Evolutionary conservation across 2,797 vertebrate species (phyloP).

Genomic region (Rhynchotus rufescens): DNA sequence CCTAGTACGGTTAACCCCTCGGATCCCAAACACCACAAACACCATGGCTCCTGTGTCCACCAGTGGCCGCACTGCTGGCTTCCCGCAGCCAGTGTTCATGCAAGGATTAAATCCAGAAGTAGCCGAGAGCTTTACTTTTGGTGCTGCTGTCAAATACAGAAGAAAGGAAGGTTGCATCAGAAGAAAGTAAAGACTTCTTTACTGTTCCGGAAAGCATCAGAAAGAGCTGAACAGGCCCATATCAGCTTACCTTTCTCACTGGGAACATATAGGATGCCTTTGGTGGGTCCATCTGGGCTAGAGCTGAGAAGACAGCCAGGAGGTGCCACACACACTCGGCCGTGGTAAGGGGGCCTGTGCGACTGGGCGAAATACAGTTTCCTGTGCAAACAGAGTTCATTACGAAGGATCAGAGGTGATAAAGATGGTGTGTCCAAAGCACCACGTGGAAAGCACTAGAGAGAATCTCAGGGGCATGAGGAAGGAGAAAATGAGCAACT

Average conservation of each 20-base stretch:
- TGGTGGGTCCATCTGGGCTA: slow-evolving; percentile 89
- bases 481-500: not conserved
- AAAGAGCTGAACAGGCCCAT: fast-evolving
- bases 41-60: slow-evolving; percentile 99
- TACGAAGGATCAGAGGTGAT: not conserved
- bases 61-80: slow-evolving; percentile 91
- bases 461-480: not conserved
- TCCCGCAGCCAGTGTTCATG: slow-evolving; percentile 85
- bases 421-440: not conserved
- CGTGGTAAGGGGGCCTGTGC: slow-evolving; percentile 89
- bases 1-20: slow-evolving; percentile 89
- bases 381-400: slow-evolving; percentile 77
- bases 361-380: slow-evolving; percentile 93
- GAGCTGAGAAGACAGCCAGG: slow-evolving; percentile 90
- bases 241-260: slow-evolving; percentile 77
- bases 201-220: not conserved
- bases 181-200: not conserved
- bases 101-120: slow-evolving; percentile 95
- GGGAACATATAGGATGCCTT: slow-evolving; percentile 89
- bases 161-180: not conserved
- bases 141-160: slow-evolving; percentile 63
- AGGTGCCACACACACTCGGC: slow-evolving; percentile 88
- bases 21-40: slow-evolving; percentile 95
- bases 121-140: slow-evolving; percentile 82
- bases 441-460: not conserved